Evolutionary conservation across 2,113 vertebrate species (phyloP).

Genomic region (Isurus oxyrinchus): DNA sequence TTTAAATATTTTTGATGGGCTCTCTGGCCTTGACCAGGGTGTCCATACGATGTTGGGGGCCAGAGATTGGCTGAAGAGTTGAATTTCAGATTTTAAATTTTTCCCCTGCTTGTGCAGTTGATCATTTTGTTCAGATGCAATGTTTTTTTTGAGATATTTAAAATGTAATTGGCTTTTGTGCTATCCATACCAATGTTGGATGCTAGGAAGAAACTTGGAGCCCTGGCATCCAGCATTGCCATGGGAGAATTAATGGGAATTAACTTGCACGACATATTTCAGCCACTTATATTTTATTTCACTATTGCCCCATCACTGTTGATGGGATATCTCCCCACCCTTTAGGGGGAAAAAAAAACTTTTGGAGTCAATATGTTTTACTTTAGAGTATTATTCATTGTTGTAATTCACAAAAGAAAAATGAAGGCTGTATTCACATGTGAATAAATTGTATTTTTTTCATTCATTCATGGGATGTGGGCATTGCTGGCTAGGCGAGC

Average conservation of each 20-base stretch:
- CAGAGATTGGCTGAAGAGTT: no score
- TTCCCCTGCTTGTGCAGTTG: no score
- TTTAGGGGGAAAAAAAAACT: neutral
- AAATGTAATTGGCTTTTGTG: neutral
- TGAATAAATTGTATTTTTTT: neutral
- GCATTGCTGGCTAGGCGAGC: no score
- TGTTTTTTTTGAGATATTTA: neutral
- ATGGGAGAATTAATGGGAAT: neutral
- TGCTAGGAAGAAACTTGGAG: neutral
- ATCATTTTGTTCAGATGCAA: no score
- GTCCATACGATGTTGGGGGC: no score
- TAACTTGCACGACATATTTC: neutral
- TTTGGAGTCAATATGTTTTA: neutral
- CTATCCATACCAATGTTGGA: neutral
- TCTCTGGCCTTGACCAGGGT: no score
- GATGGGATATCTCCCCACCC: neutral
- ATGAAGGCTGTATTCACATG: neutral
- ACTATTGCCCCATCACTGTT: neutral
- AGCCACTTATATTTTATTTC: neutral
- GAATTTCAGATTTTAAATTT: no score
- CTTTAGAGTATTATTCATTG: neutral
- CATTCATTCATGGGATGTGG: no score
- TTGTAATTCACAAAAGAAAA: neutral
- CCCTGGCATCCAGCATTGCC: neutral
- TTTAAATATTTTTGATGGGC: no score